phyloP scores from a whole-genome alignment of 2,113 vertebrate genomes.

The Hyla sarda region DNA sequence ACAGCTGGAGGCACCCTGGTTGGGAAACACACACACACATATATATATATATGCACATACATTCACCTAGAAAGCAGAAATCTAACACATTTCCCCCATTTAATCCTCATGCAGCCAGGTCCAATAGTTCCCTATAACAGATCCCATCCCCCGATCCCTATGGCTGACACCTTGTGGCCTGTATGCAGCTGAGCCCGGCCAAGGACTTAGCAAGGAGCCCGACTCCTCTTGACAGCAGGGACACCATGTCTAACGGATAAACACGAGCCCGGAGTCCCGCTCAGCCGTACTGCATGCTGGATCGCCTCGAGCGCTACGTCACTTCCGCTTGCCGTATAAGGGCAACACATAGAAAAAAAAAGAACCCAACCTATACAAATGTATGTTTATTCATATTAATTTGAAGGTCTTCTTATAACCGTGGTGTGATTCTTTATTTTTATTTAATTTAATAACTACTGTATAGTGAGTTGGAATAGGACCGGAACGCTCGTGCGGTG shows the following conservation, averaged over 20 bases:
- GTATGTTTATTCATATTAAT: not conserved
- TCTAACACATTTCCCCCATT: not conserved
- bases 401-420: no score
- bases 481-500: not conserved
- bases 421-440: no score
- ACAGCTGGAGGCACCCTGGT: no score
- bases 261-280: conserved; percentile 11
- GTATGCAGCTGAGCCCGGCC: conserved; percentile 22
- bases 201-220: conserved; percentile 29
- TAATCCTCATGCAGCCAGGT: no score
- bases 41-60: not conserved
- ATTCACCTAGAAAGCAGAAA: not conserved
- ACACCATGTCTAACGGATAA: conserved; percentile 17
- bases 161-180: conserved; percentile 28
- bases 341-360: not conserved
- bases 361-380: not conserved
- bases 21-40: no score
- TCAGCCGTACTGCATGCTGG: conserved; percentile 39
- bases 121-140: no score
- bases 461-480: no score
- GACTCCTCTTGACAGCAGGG: conserved; percentile 36
- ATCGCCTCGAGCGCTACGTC: not conserved
- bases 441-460: no score
- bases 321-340: conserved; percentile 15
- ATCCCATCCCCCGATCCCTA: not conserved